Evolutionary conservation across 2,797 vertebrate genomes (phyloP).

Genomic region (Cercopithecus petaurista): DNA sequence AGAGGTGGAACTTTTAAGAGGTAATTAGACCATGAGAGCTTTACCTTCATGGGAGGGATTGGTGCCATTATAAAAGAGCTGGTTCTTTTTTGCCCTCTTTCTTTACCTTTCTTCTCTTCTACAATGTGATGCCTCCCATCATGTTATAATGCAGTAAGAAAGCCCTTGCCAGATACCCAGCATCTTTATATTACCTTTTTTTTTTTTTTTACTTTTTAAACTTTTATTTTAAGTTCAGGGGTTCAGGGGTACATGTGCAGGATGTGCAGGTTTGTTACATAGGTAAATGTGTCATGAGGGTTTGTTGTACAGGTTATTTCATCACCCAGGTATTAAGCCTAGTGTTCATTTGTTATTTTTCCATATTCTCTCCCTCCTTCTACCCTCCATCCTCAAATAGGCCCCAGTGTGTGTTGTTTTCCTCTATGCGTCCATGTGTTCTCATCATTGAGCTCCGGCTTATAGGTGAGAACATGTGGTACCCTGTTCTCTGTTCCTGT

Average conservation of each 20-base stretch:
- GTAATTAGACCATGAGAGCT: background rate
- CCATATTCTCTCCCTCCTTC: background rate
- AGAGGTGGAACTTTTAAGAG: background rate
- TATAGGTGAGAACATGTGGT: background rate
- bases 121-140: background rate
- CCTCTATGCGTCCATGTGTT: background rate
- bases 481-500: too few relatives aligned
- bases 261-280: background rate
- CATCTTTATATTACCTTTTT: background rate
- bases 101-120: background rate
- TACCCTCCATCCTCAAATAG: background rate
- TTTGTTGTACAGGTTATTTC: background rate
- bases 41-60: too few relatives aligned
- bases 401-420: background rate
- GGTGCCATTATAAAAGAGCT: background rate
- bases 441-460: background rate
- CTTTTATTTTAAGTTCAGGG: too few relatives aligned
- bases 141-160: background rate
- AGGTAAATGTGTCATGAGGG: background rate
- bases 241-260: background rate
- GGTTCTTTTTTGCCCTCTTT: background rate
- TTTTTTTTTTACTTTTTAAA: too few relatives aligned
- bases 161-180: background rate
- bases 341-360: background rate
- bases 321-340: background rate